Base-by-base conservation (phyloP, 2,888 invertebrate species). In the Cybosia mesomella region DNA sequence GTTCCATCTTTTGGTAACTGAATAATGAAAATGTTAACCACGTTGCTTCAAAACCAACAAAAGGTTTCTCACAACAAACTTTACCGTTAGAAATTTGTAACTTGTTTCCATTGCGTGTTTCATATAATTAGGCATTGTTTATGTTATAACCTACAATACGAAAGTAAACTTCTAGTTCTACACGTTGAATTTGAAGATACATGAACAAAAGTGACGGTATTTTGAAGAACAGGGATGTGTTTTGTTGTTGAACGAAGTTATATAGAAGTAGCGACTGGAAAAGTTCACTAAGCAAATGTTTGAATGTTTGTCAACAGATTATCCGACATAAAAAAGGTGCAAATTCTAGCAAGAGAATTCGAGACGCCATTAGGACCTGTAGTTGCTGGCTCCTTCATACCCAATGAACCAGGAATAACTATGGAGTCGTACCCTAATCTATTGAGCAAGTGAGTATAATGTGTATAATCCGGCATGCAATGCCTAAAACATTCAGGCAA, bases 311-410 rank as follows among this genome's bases (percentile, higher is more conserved):
- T 72, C 89, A 90, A 15, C 91, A 96, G 96, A 65, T 91, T 97
- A 83, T 95, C 96, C 71, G 97, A 98, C 83, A 96, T 98, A 81
- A 96, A 97, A 88, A 96, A 96, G 77, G 96, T 96, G 60, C 96
- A 96, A 75, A 96, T 96, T 67, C 86, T 95, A 59, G 95, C 96
- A 4, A 96, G 97, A 24, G 96, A 97, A 83, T 98, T 98, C 91
- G 96, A 97, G 82, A 98, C 98, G n/a, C 97, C 97, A 10, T 97
- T 98, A 83, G 98, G 98, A 0, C 99, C 99, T 5, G 96, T 98
- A 43, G 97, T 98, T 36, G 98, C 99, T 83, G 97, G 97, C 36
- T 96, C 97, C 64, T 97, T 98, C 73, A 97, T 98, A 77, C 98
- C 98, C 1, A 97, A 97, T 88, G 97, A 97, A 84, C 98, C 98